Conservation (phyloP, 2,113 vertebrate species). For the Prolemur simus region DNA sequence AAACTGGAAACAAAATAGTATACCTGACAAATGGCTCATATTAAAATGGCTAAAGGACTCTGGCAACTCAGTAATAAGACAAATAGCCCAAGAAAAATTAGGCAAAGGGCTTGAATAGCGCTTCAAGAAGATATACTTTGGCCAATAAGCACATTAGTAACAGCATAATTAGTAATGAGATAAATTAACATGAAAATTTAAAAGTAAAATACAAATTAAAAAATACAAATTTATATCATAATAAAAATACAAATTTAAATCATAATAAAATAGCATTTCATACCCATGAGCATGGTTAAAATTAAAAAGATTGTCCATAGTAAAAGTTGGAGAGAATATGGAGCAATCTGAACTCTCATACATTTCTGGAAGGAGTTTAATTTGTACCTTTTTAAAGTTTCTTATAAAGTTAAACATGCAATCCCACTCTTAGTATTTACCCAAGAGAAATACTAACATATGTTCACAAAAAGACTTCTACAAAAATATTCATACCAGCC, state of each 20-base stretch:
- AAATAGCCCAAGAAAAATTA: not conserved
- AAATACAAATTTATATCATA: not conserved
- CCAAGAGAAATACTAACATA: conserved; percentile 41
- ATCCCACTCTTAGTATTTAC: conserved; percentile 9
- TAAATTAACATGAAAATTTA: not conserved
- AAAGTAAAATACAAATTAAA: not conserved
- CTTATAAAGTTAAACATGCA: conserved; percentile 27
- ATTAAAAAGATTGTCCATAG: not conserved
- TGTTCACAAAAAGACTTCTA: conserved; percentile 39
- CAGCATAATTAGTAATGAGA: not conserved
- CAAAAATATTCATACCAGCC: conserved; percentile 5
- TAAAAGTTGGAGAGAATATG: not conserved
- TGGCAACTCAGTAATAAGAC: not conserved
- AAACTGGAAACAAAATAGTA: not conserved
- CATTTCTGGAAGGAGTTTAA: not conserved
- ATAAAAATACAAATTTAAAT: not conserved
- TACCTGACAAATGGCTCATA: not conserved
- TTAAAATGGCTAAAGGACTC: not conserved
- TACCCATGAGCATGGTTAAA: not conserved
- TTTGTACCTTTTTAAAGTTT: not conserved
- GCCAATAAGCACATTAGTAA: not conserved
- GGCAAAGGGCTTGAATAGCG: not conserved
- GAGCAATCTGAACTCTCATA: not conserved
- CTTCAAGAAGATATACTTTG: not conserved
- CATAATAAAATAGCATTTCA: not conserved